Conservation (phyloP, 1,140 invertebrate species). For the Heliconius melpomene region DNA sequence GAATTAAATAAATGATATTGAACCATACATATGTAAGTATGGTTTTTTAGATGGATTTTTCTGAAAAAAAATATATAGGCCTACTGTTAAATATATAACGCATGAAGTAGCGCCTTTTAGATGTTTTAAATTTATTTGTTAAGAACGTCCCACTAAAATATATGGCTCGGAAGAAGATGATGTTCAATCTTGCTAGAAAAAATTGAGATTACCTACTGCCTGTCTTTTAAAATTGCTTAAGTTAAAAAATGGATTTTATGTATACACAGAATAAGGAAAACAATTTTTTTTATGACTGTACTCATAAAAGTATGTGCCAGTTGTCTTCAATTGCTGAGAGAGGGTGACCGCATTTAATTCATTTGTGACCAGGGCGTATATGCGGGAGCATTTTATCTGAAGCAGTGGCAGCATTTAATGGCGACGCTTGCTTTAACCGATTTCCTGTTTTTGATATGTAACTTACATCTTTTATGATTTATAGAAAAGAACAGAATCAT, state of each 20-base stretch:
- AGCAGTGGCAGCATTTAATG: slow-evolving; percentile 8
- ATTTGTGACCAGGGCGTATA: slow-evolving; percentile 61
- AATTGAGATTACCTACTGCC: slow-evolving; percentile 13
- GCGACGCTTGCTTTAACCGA: slow-evolving; percentile 22
- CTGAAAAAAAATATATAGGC: no score
- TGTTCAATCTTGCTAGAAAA: background rate
- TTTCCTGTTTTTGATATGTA: slow-evolving; percentile 30
- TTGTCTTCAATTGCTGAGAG: slow-evolving; percentile 72
- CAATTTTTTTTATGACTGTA: slow-evolving; percentile 48
- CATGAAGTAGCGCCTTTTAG: no score
- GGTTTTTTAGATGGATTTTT: no score
- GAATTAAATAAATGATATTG: no score
- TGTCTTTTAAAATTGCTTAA: slow-evolving; percentile 28
- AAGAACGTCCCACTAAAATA: no score
- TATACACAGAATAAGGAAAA: background rate
- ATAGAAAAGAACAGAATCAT: background rate
- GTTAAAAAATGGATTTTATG: background rate
- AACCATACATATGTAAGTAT: no score
- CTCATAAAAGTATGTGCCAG: slow-evolving; percentile 55
- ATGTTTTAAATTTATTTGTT: no score
- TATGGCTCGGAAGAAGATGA: background rate
- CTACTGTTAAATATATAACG: no score
- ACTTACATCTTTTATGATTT: background rate
- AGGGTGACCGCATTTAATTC: slow-evolving; percentile 73
- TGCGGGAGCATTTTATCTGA: slow-evolving; percentile 72